phyloP scores from a whole-genome alignment of 2,113 vertebrate species.

The Lepus americanus region DNA sequence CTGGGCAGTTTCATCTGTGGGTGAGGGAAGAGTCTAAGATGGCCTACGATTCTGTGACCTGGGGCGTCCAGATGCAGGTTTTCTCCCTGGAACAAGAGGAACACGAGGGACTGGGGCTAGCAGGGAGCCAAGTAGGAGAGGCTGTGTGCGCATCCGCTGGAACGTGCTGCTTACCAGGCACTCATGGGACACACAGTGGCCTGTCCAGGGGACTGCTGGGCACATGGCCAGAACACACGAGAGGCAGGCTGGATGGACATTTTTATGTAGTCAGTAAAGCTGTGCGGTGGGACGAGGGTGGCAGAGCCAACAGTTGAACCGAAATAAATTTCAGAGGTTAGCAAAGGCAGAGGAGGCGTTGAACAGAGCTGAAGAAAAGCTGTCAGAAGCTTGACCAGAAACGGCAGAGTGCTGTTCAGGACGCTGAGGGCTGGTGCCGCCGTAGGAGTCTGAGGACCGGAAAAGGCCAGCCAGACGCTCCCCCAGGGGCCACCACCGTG shows the following conservation, averaged over 20 bases:
- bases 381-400: neutral
- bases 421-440: neutral
- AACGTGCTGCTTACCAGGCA: neutral
- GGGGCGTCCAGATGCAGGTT: neutral
- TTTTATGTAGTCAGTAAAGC: neutral
- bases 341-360: neutral
- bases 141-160: neutral
- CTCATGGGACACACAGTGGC: neutral
- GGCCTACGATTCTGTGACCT: neutral
- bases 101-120: neutral
- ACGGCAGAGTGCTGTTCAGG: neutral
- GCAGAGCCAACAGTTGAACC: neutral
- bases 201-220: neutral
- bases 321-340: neutral
- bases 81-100: neutral
- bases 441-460: neutral
- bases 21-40: neutral
- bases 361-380: neutral
- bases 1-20: neutral
- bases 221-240: no score
- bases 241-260: accelerated
- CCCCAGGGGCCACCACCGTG: neutral
- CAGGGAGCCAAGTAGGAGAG: no score
- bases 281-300: neutral
- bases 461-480: neutral